These are phyloP conservation scores for Ascaphus truei DNA, from an alignment of 2,113 vertebrate species.

Conservation along the genomic window DNA sequence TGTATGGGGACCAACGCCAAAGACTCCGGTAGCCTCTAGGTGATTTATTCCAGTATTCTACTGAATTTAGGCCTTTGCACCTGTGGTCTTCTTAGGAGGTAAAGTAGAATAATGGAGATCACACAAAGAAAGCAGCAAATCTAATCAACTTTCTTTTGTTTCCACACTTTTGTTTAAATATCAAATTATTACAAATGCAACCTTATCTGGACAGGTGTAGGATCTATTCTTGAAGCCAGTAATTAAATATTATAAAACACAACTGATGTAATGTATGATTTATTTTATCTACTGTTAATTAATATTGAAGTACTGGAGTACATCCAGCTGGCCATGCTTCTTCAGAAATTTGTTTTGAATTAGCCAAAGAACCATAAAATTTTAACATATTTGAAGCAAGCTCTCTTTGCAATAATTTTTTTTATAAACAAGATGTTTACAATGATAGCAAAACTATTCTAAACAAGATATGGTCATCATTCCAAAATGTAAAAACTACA, in stretches of 20 bases:
- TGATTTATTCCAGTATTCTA: constrained; percentile 52
- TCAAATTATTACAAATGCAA: constrained; percentile 27
- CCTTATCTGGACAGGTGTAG: constrained; percentile 23
- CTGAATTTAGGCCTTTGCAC: constrained; percentile 47
- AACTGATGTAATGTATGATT: constrained; percentile 25
- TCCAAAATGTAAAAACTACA: not conserved
- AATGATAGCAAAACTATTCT: too few relatives aligned
- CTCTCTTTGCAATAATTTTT: too few relatives aligned
- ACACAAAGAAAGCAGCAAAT: not conserved
- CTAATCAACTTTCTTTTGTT: constrained; percentile 1
- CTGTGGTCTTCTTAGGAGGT: constrained; percentile 44
- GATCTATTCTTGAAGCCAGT: constrained; percentile 3
- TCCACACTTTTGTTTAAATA: not conserved
- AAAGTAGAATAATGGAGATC: not conserved
- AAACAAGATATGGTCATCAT: too few relatives aligned
- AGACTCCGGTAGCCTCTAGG: constrained; percentile 54
- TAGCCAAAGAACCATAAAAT: constrained; percentile 8
- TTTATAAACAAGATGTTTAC: too few relatives aligned
- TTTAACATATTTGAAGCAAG: not conserved
- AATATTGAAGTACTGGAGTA: constrained; percentile 18
- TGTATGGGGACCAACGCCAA: constrained; percentile 64
- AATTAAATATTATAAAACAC: constrained; percentile 28
- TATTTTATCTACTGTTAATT: constrained; percentile 32
- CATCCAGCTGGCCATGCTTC: constrained; percentile 8
- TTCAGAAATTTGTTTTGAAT: not conserved